Evolutionary conservation across 2,113 vertebrate genomes (phyloP), one percentile per base, ranked within the genome.

Genomic region (Pithys albifrons): DNA sequence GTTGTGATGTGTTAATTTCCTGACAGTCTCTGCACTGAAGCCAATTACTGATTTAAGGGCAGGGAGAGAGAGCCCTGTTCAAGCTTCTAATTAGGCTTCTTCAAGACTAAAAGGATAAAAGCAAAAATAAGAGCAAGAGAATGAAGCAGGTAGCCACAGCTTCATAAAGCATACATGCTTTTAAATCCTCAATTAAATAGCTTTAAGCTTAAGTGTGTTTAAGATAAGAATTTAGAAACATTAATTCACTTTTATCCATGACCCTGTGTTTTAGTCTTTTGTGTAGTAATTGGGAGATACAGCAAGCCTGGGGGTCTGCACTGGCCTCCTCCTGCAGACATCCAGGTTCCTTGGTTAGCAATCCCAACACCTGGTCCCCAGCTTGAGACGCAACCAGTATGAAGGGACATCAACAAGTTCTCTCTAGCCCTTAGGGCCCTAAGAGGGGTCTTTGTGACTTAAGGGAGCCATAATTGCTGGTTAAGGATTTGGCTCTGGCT

Each of bases 1-100:
- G 96, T 98, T 99, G 98, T 99, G 99, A 99, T 99, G 99, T 99
- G 99, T 99, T 99, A 99, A 99, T 99, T 99, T 99, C 98, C 99
- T 99, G 99, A 99, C 99, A 99, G 99, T 98, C 98, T 99, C 98
- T 97, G 98, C 97, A 97, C 98, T 99, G 99, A 99, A 99, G 99
- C 99, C 99, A 99, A 99, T 99, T 99, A 99, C 99, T 99, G 99
- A 99, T 99, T 99, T 99, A 99, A 99, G 99, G 99, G 98, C 99
- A 99, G 98, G 97, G 98, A 98, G 98, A 98, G 98, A 98, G 98
- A 98, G 97, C 98, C 98, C 98, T 98, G 98, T 98, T 98, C 98
- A 98, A 98, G 98, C 98, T 98, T 98, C 99, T 99, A 99, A 99
- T 99, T 99, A 99, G 98, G 98, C 98, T 99, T 98, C 98, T 99